These are phyloP conservation scores for Epinotia demarniana DNA, from an alignment of 2,888 invertebrate genomes.

Conservation along the genomic window DNA sequence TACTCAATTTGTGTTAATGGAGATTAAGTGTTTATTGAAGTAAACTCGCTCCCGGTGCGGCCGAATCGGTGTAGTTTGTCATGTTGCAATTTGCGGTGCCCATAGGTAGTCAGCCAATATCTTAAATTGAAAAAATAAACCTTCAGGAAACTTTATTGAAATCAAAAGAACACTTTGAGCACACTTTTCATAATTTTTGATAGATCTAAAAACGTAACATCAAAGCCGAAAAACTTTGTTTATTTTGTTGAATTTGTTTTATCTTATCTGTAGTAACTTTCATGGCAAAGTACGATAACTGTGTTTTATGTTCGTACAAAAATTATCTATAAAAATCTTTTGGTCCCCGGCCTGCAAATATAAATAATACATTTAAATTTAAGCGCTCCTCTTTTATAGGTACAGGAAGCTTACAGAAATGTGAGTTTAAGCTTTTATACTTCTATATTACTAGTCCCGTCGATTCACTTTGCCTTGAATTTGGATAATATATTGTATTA, in stretches of 20 bases:
- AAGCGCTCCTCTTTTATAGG: slow-evolving; percentile 26
- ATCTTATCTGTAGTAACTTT: slow-evolving; percentile 32
- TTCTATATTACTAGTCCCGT: slow-evolving; percentile 19
- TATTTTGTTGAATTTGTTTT: slow-evolving; percentile 15
- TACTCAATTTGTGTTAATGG: slow-evolving; percentile 65
- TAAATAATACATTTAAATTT: slow-evolving; percentile 40
- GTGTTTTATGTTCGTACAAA: slow-evolving; percentile 36
- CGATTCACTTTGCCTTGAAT: neutral
- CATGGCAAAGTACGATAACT: slow-evolving; percentile 32
- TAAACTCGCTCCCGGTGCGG: slow-evolving; percentile 52
- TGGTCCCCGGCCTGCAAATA: slow-evolving; percentile 25
- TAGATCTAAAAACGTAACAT: slow-evolving; percentile 32
- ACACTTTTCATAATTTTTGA: slow-evolving; percentile 30
- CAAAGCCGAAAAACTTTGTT: slow-evolving; percentile 31
- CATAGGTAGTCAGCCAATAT: neutral
- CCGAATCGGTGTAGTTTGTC: slow-evolving; percentile 49
- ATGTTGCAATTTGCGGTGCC: slow-evolving; percentile 39
- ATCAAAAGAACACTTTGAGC: slow-evolving; percentile 19
- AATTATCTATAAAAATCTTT: slow-evolving; percentile 35
- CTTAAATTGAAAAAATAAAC: neutral
- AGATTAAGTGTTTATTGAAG: slow-evolving; percentile 69
- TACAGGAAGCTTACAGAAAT: slow-evolving; percentile 17
- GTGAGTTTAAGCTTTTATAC: slow-evolving; percentile 17
- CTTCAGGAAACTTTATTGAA: neutral
- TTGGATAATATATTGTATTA: neutral